These are phyloP conservation scores for Tiliacea aurago DNA, from an alignment of 2,888 invertebrate species.

Conservation along the genomic window DNA sequence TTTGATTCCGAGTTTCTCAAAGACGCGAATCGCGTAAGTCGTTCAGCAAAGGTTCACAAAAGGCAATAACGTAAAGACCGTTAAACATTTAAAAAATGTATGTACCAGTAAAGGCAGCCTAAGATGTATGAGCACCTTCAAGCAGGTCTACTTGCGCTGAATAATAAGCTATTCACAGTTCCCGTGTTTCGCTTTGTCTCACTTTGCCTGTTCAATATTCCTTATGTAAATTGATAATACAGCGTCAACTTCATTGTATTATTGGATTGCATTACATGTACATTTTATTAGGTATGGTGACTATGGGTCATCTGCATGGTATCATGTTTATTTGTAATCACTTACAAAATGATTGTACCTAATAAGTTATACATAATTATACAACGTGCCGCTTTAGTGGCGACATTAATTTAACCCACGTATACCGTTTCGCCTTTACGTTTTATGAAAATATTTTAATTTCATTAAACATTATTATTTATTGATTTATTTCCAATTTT, in stretches of 20 bases:
- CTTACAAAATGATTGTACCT: background rate
- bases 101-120: slow-evolving; percentile 41
- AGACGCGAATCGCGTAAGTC: slow-evolving; percentile 19
- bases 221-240: slow-evolving; percentile 37
- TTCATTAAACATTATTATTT: too few species aligned
- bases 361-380: too few species aligned
- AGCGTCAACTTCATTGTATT: slow-evolving; percentile 17
- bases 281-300: slow-evolving; percentile 9
- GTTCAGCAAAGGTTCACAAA: slow-evolving; percentile 45
- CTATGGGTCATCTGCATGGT: background rate
- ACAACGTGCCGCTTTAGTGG: too few species aligned
- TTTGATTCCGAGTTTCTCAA: slow-evolving; percentile 37
- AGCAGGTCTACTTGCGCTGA: slow-evolving; percentile 55
- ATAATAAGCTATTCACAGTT: slow-evolving; percentile 50
- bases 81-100: slow-evolving; percentile 49
- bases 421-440: too few species aligned
- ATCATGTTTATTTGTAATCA: background rate
- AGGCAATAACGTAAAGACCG: slow-evolving; percentile 41
- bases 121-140: slow-evolving; percentile 52
- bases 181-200: slow-evolving; percentile 53
- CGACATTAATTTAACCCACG: too few species aligned
- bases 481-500: too few species aligned
- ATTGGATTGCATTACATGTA: slow-evolving; percentile 26
- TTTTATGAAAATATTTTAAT: too few species aligned
- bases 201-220: slow-evolving; percentile 39